Evolutionary conservation across 2,888 invertebrate genomes (phyloP).

Genomic region (Latrodectus elegans): DNA sequence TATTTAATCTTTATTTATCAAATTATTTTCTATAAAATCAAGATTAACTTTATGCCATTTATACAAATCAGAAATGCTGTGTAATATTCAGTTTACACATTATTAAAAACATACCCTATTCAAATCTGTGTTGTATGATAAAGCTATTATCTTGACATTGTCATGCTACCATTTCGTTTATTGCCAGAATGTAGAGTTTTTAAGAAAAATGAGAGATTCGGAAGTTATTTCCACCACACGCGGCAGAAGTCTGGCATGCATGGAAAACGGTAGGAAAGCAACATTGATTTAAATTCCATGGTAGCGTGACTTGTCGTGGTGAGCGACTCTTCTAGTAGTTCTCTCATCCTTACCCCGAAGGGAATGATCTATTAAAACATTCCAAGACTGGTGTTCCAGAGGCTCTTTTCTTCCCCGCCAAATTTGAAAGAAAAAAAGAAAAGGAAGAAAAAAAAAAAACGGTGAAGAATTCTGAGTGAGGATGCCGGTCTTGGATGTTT

Average conservation of each 20-base stretch:
- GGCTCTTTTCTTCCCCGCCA: slow-evolving; percentile 5
- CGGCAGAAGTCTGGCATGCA: neutral
- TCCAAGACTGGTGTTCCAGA: slow-evolving; percentile 27
- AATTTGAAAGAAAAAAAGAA: neutral
- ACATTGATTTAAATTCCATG: slow-evolving; percentile 29
- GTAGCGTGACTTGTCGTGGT: slow-evolving; percentile 24
- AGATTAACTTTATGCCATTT: too few species aligned
- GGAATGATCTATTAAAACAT: slow-evolving; percentile 49
- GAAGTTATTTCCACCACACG: too few species aligned
- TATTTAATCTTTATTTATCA: too few species aligned
- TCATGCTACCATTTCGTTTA: too few species aligned
- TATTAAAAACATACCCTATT: too few species aligned
- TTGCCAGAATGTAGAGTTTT: too few species aligned
- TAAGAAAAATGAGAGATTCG: too few species aligned
- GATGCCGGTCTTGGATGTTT: slow-evolving; percentile 11
- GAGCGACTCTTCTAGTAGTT: neutral
- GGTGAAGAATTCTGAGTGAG: neutral
- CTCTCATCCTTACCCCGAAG: slow-evolving; percentile 4
- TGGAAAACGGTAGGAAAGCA: neutral
- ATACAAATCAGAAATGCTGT: too few species aligned
- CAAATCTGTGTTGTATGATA: too few species aligned
- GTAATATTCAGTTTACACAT: too few species aligned
- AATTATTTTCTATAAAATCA: too few species aligned
- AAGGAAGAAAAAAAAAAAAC: neutral
- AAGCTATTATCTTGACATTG: too few species aligned